Conservation (phyloP, 2,888 invertebrate genomes). For the Scelioninae gen. 2 region DNA sequence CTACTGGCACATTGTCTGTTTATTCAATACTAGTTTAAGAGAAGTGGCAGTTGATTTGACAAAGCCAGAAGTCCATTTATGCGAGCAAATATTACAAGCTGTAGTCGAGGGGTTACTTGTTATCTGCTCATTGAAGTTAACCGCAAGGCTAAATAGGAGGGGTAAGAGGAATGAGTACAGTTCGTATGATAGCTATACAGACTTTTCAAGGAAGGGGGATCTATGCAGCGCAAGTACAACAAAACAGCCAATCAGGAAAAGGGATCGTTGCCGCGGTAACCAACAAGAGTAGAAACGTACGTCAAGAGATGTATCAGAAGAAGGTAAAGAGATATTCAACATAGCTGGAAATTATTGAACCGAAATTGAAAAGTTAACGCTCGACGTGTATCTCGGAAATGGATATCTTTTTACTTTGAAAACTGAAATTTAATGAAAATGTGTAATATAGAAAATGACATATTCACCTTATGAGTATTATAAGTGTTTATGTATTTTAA, state of each 20-base stretch:
- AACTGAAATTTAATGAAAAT: conserved; percentile 47
- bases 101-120: conserved; percentile 73
- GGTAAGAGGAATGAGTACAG: conserved; percentile 55
- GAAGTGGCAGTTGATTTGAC: conserved; percentile 75
- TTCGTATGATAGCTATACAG: conserved; percentile 56
- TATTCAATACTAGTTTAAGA: conserved; percentile 67
- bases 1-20: conserved; percentile 25
- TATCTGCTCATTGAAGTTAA: conserved; percentile 76
- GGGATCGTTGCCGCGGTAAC: conserved; percentile 75
- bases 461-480: conserved; percentile 8
- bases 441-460: conserved; percentile 34
- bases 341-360: conserved; percentile 72
- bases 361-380: conserved; percentile 75
- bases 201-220: conserved; percentile 60
- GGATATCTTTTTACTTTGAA: conserved; percentile 51
- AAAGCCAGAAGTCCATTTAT: conserved; percentile 75
- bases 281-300: conserved; percentile 63
- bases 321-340: conserved; percentile 54
- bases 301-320: conserved; percentile 53
- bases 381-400: conserved; percentile 53
- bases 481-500: conserved; percentile 4
- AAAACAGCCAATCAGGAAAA: conserved; percentile 72
- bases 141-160: conserved; percentile 74
- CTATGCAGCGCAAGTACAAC: conserved; percentile 50
- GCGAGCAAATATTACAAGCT: conserved; percentile 74